A percentile compares a stretch with the other conserved stretches of the same genome.
Conservation (phyloP, 2,888 invertebrate species). For the Prosapia bicincta region DNA sequence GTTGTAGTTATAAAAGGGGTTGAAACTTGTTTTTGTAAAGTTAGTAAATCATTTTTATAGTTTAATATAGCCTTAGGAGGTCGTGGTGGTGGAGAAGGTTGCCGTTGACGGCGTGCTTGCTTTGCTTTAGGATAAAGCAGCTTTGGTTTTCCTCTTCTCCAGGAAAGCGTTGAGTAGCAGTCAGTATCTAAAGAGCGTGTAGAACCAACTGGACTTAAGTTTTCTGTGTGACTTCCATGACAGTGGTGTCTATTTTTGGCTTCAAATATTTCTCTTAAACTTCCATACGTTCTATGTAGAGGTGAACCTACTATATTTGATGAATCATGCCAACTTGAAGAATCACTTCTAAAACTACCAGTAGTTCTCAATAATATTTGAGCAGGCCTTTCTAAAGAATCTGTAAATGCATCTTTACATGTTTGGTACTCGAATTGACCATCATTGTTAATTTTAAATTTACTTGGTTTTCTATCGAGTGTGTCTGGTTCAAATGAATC, state of each 20-base stretch:
- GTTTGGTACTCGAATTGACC: slow-evolving; percentile 29
- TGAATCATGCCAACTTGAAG: slow-evolving; percentile 17
- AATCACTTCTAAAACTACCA: slow-evolving; percentile 63
- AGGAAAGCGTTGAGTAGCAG: slow-evolving; percentile 38
- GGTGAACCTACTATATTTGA: slow-evolving; percentile 30
- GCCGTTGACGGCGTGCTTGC: slow-evolving; percentile 36
- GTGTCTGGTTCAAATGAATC: slow-evolving; percentile 85
- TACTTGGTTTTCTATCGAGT: slow-evolving; percentile 64
- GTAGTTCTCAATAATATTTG: slow-evolving; percentile 64
- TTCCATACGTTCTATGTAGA: slow-evolving; percentile 55
- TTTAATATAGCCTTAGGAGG: slow-evolving; percentile 54
- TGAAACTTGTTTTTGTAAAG: slow-evolving; percentile 24
- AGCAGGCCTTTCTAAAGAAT: slow-evolving; percentile 54
- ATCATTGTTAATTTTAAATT: slow-evolving; percentile 35
- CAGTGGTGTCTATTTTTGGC: slow-evolving; percentile 44
- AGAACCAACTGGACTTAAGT: slow-evolving; percentile 35
- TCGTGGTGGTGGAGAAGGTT: slow-evolving; percentile 57
- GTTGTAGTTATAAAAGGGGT: slow-evolving; percentile 48
- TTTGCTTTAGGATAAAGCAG: slow-evolving; percentile 35
- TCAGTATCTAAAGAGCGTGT: slow-evolving; percentile 36
- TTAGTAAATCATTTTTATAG: slow-evolving; percentile 43
- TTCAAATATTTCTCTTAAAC: slow-evolving; percentile 71
- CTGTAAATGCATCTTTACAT: slow-evolving; percentile 44
- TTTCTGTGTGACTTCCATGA: slow-evolving; percentile 25
- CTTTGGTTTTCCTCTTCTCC: slow-evolving; percentile 40